These are phyloP conservation scores for Melanaphis sacchari DNA, from an alignment of 1,140 invertebrate genomes.

Conservation along the genomic window DNA sequence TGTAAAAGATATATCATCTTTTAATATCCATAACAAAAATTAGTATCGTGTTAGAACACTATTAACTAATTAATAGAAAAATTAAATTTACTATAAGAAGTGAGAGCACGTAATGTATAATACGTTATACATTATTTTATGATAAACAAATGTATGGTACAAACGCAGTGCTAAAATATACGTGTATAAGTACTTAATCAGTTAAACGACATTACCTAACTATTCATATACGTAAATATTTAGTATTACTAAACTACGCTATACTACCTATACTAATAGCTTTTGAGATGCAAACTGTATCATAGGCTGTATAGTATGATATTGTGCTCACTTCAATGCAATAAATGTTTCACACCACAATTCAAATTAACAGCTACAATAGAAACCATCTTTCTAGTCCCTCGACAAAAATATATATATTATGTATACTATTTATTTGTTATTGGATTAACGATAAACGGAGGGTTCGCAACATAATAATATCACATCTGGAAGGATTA, in stretches of 20 bases:
- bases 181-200: too few species aligned
- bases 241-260: not conserved
- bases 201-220: not conserved
- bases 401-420: not conserved
- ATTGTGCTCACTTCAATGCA: not conserved
- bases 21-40: not conserved
- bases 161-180: too few species aligned
- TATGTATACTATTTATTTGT: conserved; percentile 14
- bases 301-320: not conserved
- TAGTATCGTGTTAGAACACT: not conserved
- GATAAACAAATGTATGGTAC: too few species aligned
- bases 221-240: not conserved
- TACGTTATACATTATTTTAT: too few species aligned
- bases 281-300: not conserved
- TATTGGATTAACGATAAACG: conserved; percentile 31
- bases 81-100: not conserved
- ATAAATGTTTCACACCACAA: not conserved
- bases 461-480: conserved; percentile 28
- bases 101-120: not conserved
- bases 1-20: not conserved
- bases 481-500: conserved; percentile 49
- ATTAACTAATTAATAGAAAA: not conserved
- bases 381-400: not conserved
- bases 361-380: not conserved
- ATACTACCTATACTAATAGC: not conserved